Base-by-base conservation (phyloP, 2,113 vertebrate species). In the Macquaria ambigua region DNA sequence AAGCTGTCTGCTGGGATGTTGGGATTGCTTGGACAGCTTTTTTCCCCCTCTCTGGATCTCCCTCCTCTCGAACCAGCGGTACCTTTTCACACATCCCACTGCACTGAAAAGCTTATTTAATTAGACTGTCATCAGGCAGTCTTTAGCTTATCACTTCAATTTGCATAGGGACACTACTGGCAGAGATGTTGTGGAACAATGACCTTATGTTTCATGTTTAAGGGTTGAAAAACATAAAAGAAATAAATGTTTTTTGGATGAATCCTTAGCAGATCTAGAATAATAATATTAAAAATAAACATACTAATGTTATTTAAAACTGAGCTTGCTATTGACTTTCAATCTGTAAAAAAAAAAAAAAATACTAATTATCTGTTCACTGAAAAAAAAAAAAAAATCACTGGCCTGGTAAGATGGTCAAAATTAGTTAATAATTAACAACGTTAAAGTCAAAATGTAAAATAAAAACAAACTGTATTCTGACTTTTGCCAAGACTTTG, bases 111-210 rank as follows among this genome's bases (percentile, higher is more conserved):
- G 75, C 87, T 93, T 94, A 95, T 92, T 95, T 95, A 97, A 95
- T 96, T 95, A 95, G 88, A 87, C 82, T 92, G 79, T 95, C 91
- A 91, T 95, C 96, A 96, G 76, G 89, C 90, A 89, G 83, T 95
- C 94, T 94, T 94, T 92, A 91, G 92, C 87, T 94, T 95, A 94
- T 93, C 92, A 72, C 80, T 84, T 90, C 64, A 75, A 63, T 84
- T 86, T 87, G 79, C 85, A 90, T 81, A 70, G 66, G 63, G 64
- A 83, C 81, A 62, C 71, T 50, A 52, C 59, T 67, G 62, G 78
- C 41, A 81, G 52, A 77, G 64, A 77, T 64, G 55, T 4, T 83
- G 66, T 34, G 50, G 41, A 82, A 75, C 68, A 74, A 81, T 78
- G 41, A 83, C 70, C 34, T 50, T 21, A 23, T 31, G 9, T 70